Percentiles rank a stretch among this genome's conserved stretches.
Evolutionary conservation across 1,140 invertebrate species (phyloP).

Genomic region (Aphelenchoides besseyi): DNA sequence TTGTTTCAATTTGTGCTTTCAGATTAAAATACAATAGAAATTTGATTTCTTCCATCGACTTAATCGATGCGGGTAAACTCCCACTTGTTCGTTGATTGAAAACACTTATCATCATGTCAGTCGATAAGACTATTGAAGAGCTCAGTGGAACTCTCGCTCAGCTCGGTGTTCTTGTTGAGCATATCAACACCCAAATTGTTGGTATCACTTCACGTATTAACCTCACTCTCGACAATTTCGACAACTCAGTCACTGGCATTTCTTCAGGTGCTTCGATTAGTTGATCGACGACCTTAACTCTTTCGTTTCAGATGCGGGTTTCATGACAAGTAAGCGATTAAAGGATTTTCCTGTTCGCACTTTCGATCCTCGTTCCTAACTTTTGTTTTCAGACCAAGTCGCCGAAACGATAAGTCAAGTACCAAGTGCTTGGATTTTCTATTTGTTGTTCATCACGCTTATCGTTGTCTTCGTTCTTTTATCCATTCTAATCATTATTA

Average conservation of each 20-base stretch:
- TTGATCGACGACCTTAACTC: no score
- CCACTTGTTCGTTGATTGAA: background rate
- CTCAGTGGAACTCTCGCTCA: conserved; percentile 52
- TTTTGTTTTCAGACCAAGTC: no score
- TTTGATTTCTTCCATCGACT: no score
- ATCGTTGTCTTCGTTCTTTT: conserved; percentile 55
- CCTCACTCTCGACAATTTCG: conserved; percentile 55
- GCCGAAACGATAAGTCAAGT: conserved; percentile 54
- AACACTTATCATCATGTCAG: conserved; percentile 42
- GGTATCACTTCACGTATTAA: conserved; percentile 55
- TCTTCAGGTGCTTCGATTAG: no score
- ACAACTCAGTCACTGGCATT: conserved; percentile 47
- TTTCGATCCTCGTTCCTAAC: no score
- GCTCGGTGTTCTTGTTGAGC: conserved; percentile 46
- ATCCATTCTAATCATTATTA: conserved; percentile 54
- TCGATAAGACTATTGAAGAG: conserved; percentile 55
- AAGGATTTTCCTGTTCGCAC: no score
- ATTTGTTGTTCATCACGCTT: conserved; percentile 56
- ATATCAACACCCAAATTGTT: conserved; percentile 54
- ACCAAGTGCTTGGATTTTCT: conserved; percentile 57
- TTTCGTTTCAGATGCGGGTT: conserved; percentile 46
- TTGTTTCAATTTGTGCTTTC: no score
- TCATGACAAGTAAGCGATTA: no score
- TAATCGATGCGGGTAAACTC: no score
- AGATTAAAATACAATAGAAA: no score